These are phyloP conservation scores for Latrodectus hesperus DNA, from an alignment of 2,888 invertebrate species.

Conservation along the genomic window DNA sequence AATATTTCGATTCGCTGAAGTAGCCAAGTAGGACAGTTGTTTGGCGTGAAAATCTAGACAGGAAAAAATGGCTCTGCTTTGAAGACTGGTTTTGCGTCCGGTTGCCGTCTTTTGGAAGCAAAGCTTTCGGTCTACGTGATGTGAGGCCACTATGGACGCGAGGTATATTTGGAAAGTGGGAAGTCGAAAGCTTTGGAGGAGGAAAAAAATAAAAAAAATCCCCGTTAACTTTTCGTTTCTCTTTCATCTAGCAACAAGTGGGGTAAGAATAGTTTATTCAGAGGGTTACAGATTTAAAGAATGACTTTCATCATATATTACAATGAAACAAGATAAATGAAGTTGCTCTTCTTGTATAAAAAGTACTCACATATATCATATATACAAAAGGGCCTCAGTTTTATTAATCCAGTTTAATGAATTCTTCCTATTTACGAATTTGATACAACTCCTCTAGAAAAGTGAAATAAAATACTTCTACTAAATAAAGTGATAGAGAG, in stretches of 20 bases:
- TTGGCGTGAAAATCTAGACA: conserved; percentile 37
- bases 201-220: conserved; percentile 20
- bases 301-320: too few species aligned
- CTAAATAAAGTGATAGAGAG: too few species aligned
- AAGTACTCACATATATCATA: too few species aligned
- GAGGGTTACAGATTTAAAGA: too few species aligned
- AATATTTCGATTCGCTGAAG: neutral
- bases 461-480: too few species aligned
- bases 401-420: too few species aligned
- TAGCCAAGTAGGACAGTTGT: conserved; percentile 31
- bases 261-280: neutral
- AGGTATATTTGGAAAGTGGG: conserved; percentile 19
- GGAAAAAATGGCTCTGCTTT: conserved; percentile 32
- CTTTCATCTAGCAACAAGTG: conserved; percentile 37
- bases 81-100: conserved; percentile 48
- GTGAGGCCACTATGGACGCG: conserved; percentile 1
- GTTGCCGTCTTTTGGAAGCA: conserved; percentile 15
- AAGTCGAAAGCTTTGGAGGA: neutral
- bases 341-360: too few species aligned
- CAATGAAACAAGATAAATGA: too few species aligned
- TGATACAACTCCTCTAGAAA: too few species aligned
- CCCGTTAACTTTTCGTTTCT: conserved; percentile 36
- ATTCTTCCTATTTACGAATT: too few species aligned
- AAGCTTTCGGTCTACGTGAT: conserved; percentile 1
- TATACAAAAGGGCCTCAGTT: too few species aligned